These are phyloP conservation scores for Cephonodes hylas DNA, from an alignment of 2,888 invertebrate genomes.

Conservation along the genomic window DNA sequence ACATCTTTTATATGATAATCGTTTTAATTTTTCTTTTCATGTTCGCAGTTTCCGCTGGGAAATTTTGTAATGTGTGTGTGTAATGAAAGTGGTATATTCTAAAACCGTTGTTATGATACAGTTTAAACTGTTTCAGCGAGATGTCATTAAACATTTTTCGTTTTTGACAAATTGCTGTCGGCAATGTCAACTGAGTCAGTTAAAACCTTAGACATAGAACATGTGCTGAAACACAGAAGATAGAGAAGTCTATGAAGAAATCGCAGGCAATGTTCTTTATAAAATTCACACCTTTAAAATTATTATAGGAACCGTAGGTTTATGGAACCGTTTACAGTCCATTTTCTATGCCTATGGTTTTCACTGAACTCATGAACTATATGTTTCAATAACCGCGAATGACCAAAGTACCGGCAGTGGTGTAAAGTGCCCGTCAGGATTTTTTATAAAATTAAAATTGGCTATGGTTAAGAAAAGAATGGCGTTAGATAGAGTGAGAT, in stretches of 20 bases:
- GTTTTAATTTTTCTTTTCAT: not conserved
- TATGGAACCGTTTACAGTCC: no score
- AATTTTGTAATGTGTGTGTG: not conserved
- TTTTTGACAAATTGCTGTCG: no score
- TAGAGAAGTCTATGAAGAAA: no score
- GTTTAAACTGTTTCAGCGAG: not conserved
- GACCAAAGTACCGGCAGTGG: not conserved
- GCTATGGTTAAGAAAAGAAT: slow-evolving; percentile 3
- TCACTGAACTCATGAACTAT: not conserved
- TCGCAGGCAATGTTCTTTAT: no score
- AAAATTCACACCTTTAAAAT: no score
- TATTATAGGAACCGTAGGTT: no score
- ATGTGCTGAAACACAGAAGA: no score
- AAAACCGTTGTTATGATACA: not conserved
- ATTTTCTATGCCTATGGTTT: no score
- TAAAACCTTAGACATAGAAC: no score
- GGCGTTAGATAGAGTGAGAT: slow-evolving; percentile 13
- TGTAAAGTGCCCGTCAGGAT: not conserved
- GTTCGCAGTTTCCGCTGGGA: not conserved
- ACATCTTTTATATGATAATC: slow-evolving; percentile 2
- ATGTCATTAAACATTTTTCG: no score
- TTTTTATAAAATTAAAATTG: not conserved
- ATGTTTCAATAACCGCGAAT: not conserved
- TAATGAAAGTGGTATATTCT: not conserved
- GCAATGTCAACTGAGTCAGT: no score